Evolutionary conservation across 2,888 invertebrate genomes (phyloP), one percentile per base, ranked within the genome.

Genomic region (Eupithecia centaureata): DNA sequence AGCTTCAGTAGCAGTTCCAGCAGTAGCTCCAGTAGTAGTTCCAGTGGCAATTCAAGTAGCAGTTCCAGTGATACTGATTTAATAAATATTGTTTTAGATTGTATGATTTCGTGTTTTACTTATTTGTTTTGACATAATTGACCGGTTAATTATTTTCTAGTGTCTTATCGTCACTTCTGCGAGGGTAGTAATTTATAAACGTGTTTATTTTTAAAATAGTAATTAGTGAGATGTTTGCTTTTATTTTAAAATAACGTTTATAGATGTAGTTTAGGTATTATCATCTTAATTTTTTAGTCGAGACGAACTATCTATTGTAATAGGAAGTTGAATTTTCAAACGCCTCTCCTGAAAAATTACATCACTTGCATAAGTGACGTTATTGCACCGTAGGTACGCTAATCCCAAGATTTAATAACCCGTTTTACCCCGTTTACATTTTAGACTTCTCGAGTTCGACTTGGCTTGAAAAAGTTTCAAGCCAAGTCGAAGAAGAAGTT

Each of bases 1-100:
- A 67, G 62, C 67, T 62, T 54, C 59, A 65, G 58, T 65, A 65
- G 61, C 35, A 35, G 35, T 35, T 35, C 35, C 47, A 66, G 66
- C 38, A 67, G 67, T 62, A 67, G 62, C 66, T 62, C 65, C 60
- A 65, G 59, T 65, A 65, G 61, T 33, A 62, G 59, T 38, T 67
- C 62, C 47, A 62, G 47, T 67, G 59, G 59, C 32, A 59, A 35
- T 35, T 59, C 38, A 59, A 59, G 59, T 59, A 65, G 68, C 58
- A 68, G 68, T 65, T 68, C 68, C 52, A 62, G 65, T 65, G 62
- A 62, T 68, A 42, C 59, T 68, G 25, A 22, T 61, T 25, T 38
- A 42, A 42, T 61, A 42, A 61, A 61, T 61, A 61, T 42, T 28
- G n/a, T 27, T 61, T 61, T 59, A 32, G 42, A 42, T 42, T 35